Base-by-base conservation (phyloP, 2,113 vertebrate species). In the Oreochromis niloticus region DNA sequence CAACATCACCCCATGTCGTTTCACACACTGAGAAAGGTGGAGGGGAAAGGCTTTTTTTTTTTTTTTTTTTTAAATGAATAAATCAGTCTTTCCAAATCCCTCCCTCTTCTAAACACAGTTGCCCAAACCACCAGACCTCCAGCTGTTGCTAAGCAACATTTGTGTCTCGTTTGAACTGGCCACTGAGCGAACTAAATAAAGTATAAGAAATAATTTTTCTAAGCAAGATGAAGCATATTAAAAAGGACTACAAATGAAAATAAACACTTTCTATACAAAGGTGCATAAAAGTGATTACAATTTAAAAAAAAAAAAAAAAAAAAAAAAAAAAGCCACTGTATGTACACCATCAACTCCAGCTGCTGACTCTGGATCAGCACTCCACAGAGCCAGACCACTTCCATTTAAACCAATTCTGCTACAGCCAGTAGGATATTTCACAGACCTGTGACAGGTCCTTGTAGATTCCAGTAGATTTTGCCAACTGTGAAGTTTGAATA, bases 101-200 rank as follows among this genome's bases (percentile, higher is more conserved):
- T n/a, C 32, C 59, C 17, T 19, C 32, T 36, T 36, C 59, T n/a
- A 63, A 36, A 36, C 30, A 4, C 32, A 59, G 61, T 13, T 36
- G 12, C 19, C 16, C 46, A 80, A 88, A 57, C 30, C 61, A 56
- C 30, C 39, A 7, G 14, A 41, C 34, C 36, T 57, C 79, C 12
- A 27, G 78, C 30, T 83, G 81, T 90, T 91, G 86, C 87, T 61
- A 43, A 79, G 86, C 82, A 84, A 87, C 66, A 80, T 78, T 48
- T 81, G n/a, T 39, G 10, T 63, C 66, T 82, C 9, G 9, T 12
- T 55, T 30, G 7, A 78, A 81, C 50, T 27, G 13, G 22, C 54
- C 27, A 11, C 78, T 17, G 14, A 22, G 14, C 8, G 0, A 54
- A 56, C 41, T n/a, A 73, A 57, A 52, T 1, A 39, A 9, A 43